A percentile compares a stretch with the other conserved stretches of the same genome.
Evolutionary conservation across 2,888 invertebrate species (phyloP).

Genomic region (Diachrysia chrysitis): DNA sequence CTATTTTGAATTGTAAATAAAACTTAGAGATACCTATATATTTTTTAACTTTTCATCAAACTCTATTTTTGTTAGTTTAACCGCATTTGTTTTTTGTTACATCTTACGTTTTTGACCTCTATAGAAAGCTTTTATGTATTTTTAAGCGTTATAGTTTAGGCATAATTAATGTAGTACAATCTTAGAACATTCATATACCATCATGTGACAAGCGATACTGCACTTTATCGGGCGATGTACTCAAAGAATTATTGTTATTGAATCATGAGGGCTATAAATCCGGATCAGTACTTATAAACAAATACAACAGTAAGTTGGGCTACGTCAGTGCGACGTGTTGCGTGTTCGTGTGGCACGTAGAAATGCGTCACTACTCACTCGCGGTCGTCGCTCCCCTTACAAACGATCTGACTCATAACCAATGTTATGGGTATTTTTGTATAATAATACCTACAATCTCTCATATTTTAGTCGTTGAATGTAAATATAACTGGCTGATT

Average conservation of each 20-base stretch:
- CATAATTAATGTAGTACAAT: not conserved
- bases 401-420: conserved; percentile 80
- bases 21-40: too few species aligned
- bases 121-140: not conserved
- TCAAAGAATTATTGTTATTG: conserved; percentile 47
- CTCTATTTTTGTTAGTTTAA: too few species aligned
- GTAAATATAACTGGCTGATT: conserved; percentile 11
- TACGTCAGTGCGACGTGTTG: conserved; percentile 58
- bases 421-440: conserved; percentile 69
- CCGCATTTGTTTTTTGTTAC: too few species aligned
- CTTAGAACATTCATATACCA: conserved; percentile 16
- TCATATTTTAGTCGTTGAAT: conserved; percentile 33
- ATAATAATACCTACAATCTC: conserved; percentile 32
- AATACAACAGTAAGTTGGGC: conserved; percentile 44
- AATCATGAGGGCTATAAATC: conserved; percentile 59
- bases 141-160: not conserved
- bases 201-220: conserved; percentile 35
- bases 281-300: conserved; percentile 55
- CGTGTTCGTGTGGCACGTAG: conserved; percentile 61
- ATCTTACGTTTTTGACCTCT: too few species aligned
- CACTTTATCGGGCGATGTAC: conserved; percentile 45
- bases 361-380: conserved; percentile 66
- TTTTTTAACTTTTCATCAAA: too few species aligned
- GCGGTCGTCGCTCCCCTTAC: conserved; percentile 83
- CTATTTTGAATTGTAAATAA: too few species aligned